Evolutionary conservation across 1,140 invertebrate genomes (phyloP), one percentile per base, ranked within the genome.

Genomic region (Procambarus clarkii): DNA sequence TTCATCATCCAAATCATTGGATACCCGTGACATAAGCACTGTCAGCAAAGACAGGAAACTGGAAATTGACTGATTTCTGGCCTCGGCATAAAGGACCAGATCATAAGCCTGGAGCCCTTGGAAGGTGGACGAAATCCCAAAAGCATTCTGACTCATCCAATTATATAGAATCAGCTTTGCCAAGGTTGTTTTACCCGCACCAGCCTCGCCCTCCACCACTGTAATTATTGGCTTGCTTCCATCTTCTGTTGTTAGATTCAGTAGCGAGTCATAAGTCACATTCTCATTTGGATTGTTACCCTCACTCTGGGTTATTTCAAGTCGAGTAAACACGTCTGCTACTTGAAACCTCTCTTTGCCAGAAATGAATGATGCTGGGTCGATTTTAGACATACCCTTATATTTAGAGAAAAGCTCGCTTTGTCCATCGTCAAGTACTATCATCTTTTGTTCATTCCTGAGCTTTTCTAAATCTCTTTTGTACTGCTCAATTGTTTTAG

Each of bases 291-390:
- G 18, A 64, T 4, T 64, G 4, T 21, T 64, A 4, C 18, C 60
- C 18, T 64, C 13, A 18, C 18, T 64, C 9, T 5, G 21, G 3
- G 34, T 48, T 4, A 90, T 44, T 60, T 90, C 88, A 60, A 90
- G 80, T 18, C 44, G 34, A 13, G 82, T 85, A 46, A 84, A 90
- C 0, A 90, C 69, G 13, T 60, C 78, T 48, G 54, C 48, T 2
- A 90, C 71, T 60, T 78, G 24, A 9, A 90, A n/a, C 60, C 50
- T 60, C 11, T 90, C 50, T 50, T 78, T 90, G 24, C 88, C 71
- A 21, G 88, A 74, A 18, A 90, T 78, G 44, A 83, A 90, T 48
- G 88, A 90, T n/a, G 88, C 88, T 77, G 88, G 88, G 64, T 90
- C 88, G 15, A 90, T 48, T 11, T 85, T 90, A 13, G 88, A 88